Evolutionary conservation across 2,888 invertebrate genomes (phyloP).

Genomic region (Philereme transversata): DNA sequence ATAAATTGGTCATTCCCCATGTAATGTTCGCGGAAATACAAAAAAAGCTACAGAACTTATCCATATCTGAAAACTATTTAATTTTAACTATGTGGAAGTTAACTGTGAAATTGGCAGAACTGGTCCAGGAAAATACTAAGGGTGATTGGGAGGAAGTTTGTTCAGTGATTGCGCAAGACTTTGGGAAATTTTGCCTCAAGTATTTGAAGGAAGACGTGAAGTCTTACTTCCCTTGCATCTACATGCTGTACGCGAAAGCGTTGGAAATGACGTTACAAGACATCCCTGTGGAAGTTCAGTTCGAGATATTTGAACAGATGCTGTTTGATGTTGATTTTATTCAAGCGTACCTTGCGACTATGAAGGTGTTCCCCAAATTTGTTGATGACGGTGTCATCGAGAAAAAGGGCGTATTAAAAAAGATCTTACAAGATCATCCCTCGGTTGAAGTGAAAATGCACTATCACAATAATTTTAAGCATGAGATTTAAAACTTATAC

Average conservation of each 20-base stretch:
- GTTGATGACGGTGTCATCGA: slow-evolving; percentile 13
- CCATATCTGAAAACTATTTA: slow-evolving; percentile 56
- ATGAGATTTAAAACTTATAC: neutral
- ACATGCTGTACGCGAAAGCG: slow-evolving; percentile 51
- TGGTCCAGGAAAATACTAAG: slow-evolving; percentile 41
- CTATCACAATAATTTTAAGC: slow-evolving; percentile 37
- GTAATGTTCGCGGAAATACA: slow-evolving; percentile 49
- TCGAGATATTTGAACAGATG: slow-evolving; percentile 46
- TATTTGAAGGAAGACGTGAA: slow-evolving; percentile 57
- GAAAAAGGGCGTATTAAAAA: slow-evolving; percentile 34
- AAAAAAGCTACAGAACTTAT: slow-evolving; percentile 44
- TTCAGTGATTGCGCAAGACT: slow-evolving; percentile 45
- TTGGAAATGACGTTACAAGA: slow-evolving; percentile 37
- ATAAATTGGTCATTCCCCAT: slow-evolving; percentile 45
- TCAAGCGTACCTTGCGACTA: slow-evolving; percentile 52
- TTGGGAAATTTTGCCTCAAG: slow-evolving; percentile 51
- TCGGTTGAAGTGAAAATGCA: slow-evolving; percentile 60
- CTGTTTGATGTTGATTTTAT: slow-evolving; percentile 49
- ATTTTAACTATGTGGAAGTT: slow-evolving; percentile 57
- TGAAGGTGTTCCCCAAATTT: slow-evolving; percentile 41
- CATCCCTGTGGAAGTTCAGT: slow-evolving; percentile 19
- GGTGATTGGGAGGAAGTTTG: slow-evolving; percentile 41
- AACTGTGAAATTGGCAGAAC: slow-evolving; percentile 44
- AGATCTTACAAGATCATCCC: slow-evolving; percentile 44
- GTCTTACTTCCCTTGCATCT: slow-evolving; percentile 56